Base-by-base conservation (phyloP, 2,113 vertebrate species). In the Reinhardtius hippoglossoides region DNA sequence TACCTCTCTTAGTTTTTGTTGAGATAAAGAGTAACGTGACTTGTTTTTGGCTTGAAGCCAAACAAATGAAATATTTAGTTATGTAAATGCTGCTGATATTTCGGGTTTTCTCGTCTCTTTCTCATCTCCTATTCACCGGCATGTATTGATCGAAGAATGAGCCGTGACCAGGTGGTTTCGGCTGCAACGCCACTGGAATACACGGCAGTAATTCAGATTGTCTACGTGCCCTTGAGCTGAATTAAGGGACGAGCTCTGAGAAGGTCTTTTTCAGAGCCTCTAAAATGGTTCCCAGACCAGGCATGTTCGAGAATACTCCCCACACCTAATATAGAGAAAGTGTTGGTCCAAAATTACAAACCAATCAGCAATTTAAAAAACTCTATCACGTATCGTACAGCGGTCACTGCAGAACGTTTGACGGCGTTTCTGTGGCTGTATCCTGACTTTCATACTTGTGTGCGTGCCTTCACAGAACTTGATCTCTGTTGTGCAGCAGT, bases 381-480 rank as follows among this genome's bases (percentile, higher is more conserved):
- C 58, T 67, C 35, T 6, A 13, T 57, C 5, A 27, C 18, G 44
- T 37, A 21, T 23, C 18, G 37, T 18, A 46, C 56, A 35, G 23
- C 21, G 13, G 56, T 2, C 40, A 15, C 44, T 69, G 54, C 72
- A 59, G 37, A 46, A 61, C 15, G 55, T 57, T 42, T 74, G 46
- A 55, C n/a, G 56, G 61, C 27, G 26, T 65, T 70, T 75, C 60
- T 67, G 66, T 20, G 15, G 56, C 64, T 1, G 44, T 40, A 16
- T 76, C 48, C 56, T 55, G 27, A 71, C 73, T 68, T 71, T n/a
- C 31, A 59, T 71, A 56, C 24, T 12, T 71, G 64, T 85, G 73
- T 86, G 79, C 79, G 35, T 83, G 81, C 77, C 58, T 82, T 59
- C 67, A 88, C 77, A 85, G 80, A 89, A 81, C 81, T 72, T 82